Percentiles rank a stretch among this genome's conserved stretches.
Conservation (phyloP, 2,888 invertebrate species). For the Strigamia crassipes region DNA sequence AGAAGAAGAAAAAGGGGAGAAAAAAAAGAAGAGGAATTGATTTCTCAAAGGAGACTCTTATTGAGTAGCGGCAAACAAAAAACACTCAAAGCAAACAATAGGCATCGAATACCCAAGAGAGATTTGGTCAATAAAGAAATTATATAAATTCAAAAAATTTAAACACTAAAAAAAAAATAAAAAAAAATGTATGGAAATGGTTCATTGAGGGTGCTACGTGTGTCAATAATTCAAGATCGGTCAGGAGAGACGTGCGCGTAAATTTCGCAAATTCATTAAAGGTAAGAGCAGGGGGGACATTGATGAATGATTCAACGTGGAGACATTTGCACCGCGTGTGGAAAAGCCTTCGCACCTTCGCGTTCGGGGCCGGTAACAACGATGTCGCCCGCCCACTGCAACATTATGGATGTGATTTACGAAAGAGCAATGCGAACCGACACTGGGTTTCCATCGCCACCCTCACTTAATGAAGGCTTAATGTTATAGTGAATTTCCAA, state of each 20-base stretch:
- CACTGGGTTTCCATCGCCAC: background rate
- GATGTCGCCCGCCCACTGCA: background rate
- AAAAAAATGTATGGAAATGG: background rate
- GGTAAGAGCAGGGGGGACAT: background rate
- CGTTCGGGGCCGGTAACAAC: background rate
- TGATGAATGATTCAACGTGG: background rate
- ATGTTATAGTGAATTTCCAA: slow-evolving; percentile 25
- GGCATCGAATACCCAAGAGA: slow-evolving; percentile 13
- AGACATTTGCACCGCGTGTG: slow-evolving; percentile 26
- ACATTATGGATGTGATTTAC: slow-evolving; percentile 28
- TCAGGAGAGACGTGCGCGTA: background rate
- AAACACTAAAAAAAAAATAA: no score
- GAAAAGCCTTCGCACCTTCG: background rate
- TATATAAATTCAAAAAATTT: no score
- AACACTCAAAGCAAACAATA: slow-evolving; percentile 23
- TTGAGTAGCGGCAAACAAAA: slow-evolving; percentile 28
- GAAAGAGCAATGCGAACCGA: slow-evolving; percentile 11
- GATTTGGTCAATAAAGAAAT: background rate
- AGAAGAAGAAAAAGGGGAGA: no score
- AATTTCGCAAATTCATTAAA: slow-evolving; percentile 27
- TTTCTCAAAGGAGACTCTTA: slow-evolving; percentile 40
- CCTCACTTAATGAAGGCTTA: slow-evolving; percentile 37
- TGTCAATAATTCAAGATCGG: slow-evolving; percentile 24
- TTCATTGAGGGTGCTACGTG: background rate
- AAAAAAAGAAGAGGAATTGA: slow-evolving; percentile 11